These are phyloP conservation scores for Pantherophis vulpinus DNA, from an alignment of 2,797 vertebrate genomes.

Conservation along the genomic window DNA sequence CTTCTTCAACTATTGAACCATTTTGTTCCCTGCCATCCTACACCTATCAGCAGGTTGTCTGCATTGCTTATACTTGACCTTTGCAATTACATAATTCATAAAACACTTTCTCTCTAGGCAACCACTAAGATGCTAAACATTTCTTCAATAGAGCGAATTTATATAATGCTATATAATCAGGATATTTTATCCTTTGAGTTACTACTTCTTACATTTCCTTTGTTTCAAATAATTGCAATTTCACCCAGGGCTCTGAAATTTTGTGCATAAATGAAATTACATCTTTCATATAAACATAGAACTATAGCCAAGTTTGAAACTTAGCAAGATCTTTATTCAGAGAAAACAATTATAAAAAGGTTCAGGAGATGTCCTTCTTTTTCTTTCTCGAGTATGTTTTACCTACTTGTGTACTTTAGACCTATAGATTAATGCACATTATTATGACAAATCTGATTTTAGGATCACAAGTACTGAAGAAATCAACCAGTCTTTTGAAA, in stretches of 20 bases:
- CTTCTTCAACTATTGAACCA: slow-evolving; percentile 2
- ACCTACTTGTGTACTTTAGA: background rate
- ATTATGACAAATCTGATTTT: background rate
- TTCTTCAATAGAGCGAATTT: background rate
- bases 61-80: slow-evolving; percentile 13
- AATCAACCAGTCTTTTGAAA: background rate
- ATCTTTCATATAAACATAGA: background rate
- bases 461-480: background rate
- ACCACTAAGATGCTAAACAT: slow-evolving; percentile 4
- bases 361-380: background rate
- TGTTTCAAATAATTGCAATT: background rate
- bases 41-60: background rate
- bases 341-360: background rate
- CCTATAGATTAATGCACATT: background rate
- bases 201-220: background rate
- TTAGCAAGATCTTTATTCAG: background rate
- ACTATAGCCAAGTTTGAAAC: background rate
- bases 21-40: background rate
- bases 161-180: background rate
- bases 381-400: background rate
- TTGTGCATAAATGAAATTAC: background rate
- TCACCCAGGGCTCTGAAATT: background rate
- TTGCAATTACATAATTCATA: slow-evolving; percentile 15
- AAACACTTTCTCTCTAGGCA: background rate
- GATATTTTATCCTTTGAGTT: background rate